Conservation (phyloP, 2,888 invertebrate genomes). For the Meandrusa payeni region DNA sequence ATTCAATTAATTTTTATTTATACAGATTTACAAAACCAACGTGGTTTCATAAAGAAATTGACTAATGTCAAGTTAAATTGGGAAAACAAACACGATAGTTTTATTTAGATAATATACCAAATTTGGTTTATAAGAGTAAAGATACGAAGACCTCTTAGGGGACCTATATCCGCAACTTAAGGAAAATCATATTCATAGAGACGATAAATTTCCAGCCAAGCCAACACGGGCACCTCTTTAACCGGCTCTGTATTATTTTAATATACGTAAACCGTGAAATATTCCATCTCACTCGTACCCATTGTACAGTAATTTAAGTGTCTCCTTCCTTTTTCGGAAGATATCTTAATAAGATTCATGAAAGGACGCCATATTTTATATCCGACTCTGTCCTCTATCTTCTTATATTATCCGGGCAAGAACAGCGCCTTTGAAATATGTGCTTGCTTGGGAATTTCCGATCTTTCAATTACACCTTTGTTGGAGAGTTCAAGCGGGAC, state of each 20-base stretch:
- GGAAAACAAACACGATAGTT: too few species aligned
- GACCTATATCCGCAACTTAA: constrained; percentile 68
- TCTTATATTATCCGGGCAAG: constrained; percentile 78
- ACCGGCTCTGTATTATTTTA: constrained; percentile 76
- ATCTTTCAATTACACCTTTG: constrained; percentile 79
- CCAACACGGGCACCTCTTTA: constrained; percentile 70
- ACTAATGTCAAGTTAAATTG: too few species aligned
- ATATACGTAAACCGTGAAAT: constrained; percentile 71
- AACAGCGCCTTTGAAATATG: constrained; percentile 76
- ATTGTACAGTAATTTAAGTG: constrained; percentile 36
- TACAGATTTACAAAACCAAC: too few species aligned
- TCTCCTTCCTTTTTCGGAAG: constrained; percentile 81
- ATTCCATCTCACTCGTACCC: constrained; percentile 39
- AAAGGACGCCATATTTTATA: constrained; percentile 91
- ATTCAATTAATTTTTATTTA: too few species aligned
- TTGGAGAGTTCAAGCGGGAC: constrained; percentile 50
- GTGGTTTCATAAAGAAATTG: too few species aligned
- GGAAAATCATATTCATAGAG: constrained; percentile 79
- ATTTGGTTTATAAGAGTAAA: too few species aligned
- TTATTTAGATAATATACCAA: too few species aligned
- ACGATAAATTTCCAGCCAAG: constrained; percentile 66
- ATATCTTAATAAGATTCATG: constrained; percentile 92
- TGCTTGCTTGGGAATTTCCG: constrained; percentile 76
- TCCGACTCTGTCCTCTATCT: constrained; percentile 83
- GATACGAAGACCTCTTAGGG: constrained; percentile 55